A percentile compares a stretch with the other conserved stretches of the same genome.
Conservation (phyloP, 2,888 invertebrate genomes). For the Ecliptopera silaceata region DNA sequence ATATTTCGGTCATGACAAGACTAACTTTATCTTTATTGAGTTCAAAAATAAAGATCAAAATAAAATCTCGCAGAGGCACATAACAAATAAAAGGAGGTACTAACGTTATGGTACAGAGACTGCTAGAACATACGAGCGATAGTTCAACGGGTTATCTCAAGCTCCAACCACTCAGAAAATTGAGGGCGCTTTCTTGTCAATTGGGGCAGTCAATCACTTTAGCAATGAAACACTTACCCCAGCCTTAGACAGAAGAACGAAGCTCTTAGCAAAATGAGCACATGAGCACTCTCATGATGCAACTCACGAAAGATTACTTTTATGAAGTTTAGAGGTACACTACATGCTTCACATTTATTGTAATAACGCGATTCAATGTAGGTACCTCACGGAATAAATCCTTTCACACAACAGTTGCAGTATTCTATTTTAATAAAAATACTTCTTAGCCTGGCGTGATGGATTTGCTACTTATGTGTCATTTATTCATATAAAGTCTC, state of each 20-base stretch:
- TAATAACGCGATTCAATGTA: not conserved
- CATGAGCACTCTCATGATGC: slow-evolving; percentile 10
- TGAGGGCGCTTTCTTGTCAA: slow-evolving; percentile 33
- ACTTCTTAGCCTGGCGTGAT: too few relatives aligned
- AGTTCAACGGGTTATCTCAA: slow-evolving; percentile 24
- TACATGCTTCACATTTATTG: not conserved
- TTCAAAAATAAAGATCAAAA: too few relatives aligned
- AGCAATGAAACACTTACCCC: slow-evolving; percentile 33
- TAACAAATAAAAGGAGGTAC: too few relatives aligned
- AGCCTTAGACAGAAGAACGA: slow-evolving; percentile 7
- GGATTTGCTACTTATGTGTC: too few relatives aligned
- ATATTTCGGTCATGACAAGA: too few relatives aligned
- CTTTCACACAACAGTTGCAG: not conserved
- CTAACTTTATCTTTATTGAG: too few relatives aligned
- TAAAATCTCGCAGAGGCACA: too few relatives aligned
- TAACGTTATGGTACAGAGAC: too few relatives aligned
- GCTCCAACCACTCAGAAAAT: slow-evolving; percentile 33
- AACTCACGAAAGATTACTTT: not conserved
- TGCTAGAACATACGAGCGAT: not conserved
- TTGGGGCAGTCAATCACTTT: slow-evolving; percentile 38
- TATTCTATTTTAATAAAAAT: too few relatives aligned
- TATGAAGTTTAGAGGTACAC: not conserved
- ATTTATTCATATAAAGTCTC: not conserved
- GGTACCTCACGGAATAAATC: too few relatives aligned
- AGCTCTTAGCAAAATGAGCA: slow-evolving; percentile 11